These are phyloP conservation scores for Halcyon leucocephala DNA, from an alignment of 2,797 vertebrate species.

Conservation along the genomic window DNA sequence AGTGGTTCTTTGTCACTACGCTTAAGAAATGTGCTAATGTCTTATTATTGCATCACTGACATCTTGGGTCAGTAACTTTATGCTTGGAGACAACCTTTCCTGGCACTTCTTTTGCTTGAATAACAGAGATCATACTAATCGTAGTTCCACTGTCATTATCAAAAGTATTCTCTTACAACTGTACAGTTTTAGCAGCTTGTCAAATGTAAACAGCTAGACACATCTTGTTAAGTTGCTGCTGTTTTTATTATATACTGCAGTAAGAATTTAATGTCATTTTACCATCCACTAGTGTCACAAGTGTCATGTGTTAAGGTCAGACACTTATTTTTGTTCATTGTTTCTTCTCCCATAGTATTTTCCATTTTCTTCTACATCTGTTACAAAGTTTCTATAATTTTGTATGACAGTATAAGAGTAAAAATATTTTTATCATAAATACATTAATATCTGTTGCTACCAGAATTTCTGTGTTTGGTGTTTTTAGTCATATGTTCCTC, in stretches of 20 bases:
- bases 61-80: not conserved
- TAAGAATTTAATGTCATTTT: not conserved
- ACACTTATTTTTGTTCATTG: not conserved
- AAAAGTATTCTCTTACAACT: not conserved
- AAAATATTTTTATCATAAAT: not conserved
- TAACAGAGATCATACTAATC: not conserved
- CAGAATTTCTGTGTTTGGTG: not conserved
- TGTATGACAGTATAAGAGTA: not conserved
- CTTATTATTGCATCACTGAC: not conserved
- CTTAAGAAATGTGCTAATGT: conserved; percentile 4
- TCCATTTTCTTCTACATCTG: not conserved
- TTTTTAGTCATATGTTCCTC: not conserved
- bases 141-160: not conserved
- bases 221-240: not conserved
- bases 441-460: not conserved
- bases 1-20: not conserved
- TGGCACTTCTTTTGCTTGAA: not conserved
- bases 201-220: not conserved
- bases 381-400: not conserved
- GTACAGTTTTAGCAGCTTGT: not conserved
- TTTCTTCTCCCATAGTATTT: not conserved
- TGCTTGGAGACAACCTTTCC: not conserved
- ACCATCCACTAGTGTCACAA: not conserved
- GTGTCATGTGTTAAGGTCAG: not conserved
- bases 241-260: not conserved